Base-by-base conservation (phyloP, 2,797 vertebrate species). In the Alauda arvensis region DNA sequence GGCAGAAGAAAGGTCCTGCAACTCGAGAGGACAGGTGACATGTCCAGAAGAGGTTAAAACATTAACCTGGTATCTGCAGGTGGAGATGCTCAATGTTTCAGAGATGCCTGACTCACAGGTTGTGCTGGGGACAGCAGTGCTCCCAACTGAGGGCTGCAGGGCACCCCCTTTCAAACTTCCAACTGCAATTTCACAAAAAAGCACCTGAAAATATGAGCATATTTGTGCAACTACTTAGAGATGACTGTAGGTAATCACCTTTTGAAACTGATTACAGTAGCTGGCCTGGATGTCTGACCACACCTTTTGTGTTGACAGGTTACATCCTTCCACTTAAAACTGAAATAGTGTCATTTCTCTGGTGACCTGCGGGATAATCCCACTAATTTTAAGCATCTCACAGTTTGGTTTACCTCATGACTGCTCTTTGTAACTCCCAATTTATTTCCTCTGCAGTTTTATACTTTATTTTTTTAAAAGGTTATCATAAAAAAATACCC, bases 131-230 rank as follows among this genome's bases (percentile, higher is more conserved):
- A 56, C 42, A 43, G 49, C 48, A 25, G 26, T 1, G 0, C 9
- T 51, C 40, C n/a, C n/a, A 37, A 8, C 0, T 7, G 6, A 63
- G 25, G 46, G 17, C 29, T 56, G 24, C 14, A 0, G 0, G 62
- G 14, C 26, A 55, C 3, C 29, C 34, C n/a, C 21, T 56, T 63
- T 26, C 46, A 60, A 25, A 63, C 19, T n/a, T 57, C 37, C 12
- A 51, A 61, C 18, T 23, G 33, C 25, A 6, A 17, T 39, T 43
- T 78, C 40, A 37, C 13, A 24, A 0, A 2, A 0, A 0, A 65
- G 18, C 25, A 40, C 23, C 19, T 39, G 17, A 59, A 93, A 71
- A 52, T 18, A 37, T 4, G 37, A 37, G 33, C 28, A 66, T 23
- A 4, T 29, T 51, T 18, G 51, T 15, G 40, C 18, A 83, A 25